A percentile compares a stretch with the other conserved stretches of the same genome.
phyloP scores from a whole-genome alignment of 2,113 vertebrate species.

The Gulo gulo region DNA sequence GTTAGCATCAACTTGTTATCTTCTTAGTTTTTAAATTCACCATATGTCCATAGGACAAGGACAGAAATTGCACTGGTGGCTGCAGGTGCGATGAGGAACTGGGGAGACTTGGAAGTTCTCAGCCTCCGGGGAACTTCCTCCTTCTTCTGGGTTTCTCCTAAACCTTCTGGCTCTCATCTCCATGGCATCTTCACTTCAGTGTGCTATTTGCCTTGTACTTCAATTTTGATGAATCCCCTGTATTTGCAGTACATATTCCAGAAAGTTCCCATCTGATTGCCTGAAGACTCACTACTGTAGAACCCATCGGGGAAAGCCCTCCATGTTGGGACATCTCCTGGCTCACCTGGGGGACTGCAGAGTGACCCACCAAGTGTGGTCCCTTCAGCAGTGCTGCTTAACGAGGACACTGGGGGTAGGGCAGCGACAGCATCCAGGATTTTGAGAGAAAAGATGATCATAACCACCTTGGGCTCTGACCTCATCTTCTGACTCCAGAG shows the following conservation, averaged over 20 bases:
- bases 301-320: no score
- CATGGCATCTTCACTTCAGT: neutral
- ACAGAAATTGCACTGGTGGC: neutral
- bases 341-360: neutral
- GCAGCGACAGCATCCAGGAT: no score
- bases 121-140: neutral
- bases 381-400: no score
- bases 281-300: neutral
- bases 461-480: neutral
- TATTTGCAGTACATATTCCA: neutral
- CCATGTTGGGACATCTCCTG: accelerated
- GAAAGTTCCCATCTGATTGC: neutral
- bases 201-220: accelerated
- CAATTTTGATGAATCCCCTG: neutral
- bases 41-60: neutral
- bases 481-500: neutral
- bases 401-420: neutral
- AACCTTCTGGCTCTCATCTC: neutral
- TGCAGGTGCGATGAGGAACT: neutral
- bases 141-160: neutral
- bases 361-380: neutral
- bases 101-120: neutral
- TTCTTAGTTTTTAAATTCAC: neutral
- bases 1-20: neutral
- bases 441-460: neutral